Base-by-base conservation (phyloP, 2,888 invertebrate species). In the Stenotaenia linearis region DNA sequence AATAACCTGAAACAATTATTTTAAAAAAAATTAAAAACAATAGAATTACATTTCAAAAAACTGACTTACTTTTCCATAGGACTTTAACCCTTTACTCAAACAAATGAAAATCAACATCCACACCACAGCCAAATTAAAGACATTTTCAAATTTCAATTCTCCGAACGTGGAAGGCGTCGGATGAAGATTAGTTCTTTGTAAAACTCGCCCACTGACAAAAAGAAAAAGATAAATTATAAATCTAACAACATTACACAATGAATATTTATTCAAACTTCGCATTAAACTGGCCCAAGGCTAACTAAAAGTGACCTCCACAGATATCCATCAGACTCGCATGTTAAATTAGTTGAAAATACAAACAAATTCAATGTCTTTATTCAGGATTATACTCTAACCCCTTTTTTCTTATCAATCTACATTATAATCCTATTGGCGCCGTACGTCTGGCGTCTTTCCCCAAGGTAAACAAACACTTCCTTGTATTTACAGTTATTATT, bases 91-190 rank as follows among this genome's bases (percentile, higher is more conserved):
- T 90, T 94, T 95, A 86, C 95, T 94, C 25, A 96, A 89, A 74
- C 93, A 91, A 25, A 96, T 91, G 85, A 96, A 96, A 6, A 95
- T 92, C 77, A 94, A 91, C 90, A 94, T 92, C 96, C 96, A 96
- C 25, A 95, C 92, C 4, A 96, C 92, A 0, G 94, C 94, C 85
- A 96, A 88, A 86, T 95, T 95, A 87, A 96, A 95, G 1, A 95
- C 94, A 82, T 95, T 91, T 89, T 96, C 94, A 87, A 95, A 95
- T 86, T 82, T 82, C 50, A 83, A 74, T 18, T 83, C 82, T 18
- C 82, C 81, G 7, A 83, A 79, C n/a, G 79, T 28, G 9, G 35
- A 78, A 69, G 32, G 50, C 23, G 25, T n/a, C 6, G 78, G 78
- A 15, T 61, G 37, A n/a, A 61, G 56, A 61, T 61, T 78, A n/a